Evolutionary conservation across 2,113 vertebrate species (phyloP).

Genomic region (Neofelis nebulosa): DNA sequence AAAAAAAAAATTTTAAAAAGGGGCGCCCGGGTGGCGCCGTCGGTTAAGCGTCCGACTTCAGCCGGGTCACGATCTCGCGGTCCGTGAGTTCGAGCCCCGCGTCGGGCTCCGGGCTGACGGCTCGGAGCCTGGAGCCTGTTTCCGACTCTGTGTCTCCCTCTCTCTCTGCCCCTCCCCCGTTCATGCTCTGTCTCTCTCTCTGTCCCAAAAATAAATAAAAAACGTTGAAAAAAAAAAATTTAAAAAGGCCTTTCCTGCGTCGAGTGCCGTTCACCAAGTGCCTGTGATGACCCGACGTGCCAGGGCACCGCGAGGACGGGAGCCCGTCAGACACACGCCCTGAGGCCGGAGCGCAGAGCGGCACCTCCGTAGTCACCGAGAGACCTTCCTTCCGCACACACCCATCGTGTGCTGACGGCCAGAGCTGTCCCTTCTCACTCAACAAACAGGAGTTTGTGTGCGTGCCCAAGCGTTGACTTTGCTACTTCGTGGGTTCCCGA

Average conservation of each 20-base stretch:
- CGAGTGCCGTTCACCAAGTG: accelerated
- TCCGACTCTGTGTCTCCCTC: too few species aligned
- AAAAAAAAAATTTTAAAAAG: too few species aligned
- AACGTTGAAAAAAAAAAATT: too few species aligned
- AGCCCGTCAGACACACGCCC: accelerated
- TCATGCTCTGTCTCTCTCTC: too few species aligned
- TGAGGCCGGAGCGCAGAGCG: accelerated
- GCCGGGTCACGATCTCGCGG: too few species aligned
- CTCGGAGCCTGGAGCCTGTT: too few species aligned
- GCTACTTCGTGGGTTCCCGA: accelerated
- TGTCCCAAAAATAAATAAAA: too few species aligned
- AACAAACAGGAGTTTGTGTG: accelerated
- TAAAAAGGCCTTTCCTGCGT: accelerated
- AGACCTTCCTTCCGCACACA: accelerated
- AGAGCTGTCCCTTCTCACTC: accelerated
- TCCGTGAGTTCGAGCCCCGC: too few species aligned
- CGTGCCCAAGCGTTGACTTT: accelerated
- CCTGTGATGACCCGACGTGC: accelerated
- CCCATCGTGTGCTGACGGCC: accelerated
- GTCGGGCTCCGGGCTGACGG: too few species aligned
- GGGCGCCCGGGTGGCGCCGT: too few species aligned
- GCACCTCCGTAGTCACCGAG: accelerated
- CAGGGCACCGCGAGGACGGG: accelerated
- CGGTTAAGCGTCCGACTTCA: too few species aligned
- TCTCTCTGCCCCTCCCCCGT: too few species aligned